Evolutionary conservation across 37 sponge, comb jelly and placozoan species (phyloP), one percentile per base, ranked within the genome.

Genomic region (Geodia barretti): DNA sequence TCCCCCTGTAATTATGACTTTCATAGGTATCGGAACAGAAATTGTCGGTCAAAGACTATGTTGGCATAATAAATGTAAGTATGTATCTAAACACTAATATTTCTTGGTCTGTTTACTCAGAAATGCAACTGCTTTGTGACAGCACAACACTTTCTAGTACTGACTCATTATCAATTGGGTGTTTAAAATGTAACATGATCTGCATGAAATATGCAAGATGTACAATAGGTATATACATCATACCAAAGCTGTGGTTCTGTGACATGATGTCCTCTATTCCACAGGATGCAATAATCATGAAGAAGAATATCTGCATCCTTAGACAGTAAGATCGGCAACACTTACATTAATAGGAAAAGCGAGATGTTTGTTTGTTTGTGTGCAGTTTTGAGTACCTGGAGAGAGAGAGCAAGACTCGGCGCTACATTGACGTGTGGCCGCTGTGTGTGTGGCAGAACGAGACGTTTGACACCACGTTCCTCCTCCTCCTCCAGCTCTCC

Each of bases 221-320:
- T n/a, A n/a, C n/a, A n/a, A n/a, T n/a, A n/a, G n/a, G n/a, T n/a
- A n/a, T n/a, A n/a, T n/a, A n/a, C n/a, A n/a, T n/a, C n/a, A n/a
- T n/a, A n/a, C n/a, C n/a, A n/a, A n/a, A n/a, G n/a, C n/a, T n/a
- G n/a, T n/a, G n/a, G n/a, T n/a, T 47, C 54, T 47, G 54, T 47
- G 54, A 47, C 14, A 47, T 47, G n/a, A n/a, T n/a, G n/a, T n/a
- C n/a, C n/a, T n/a, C n/a, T n/a, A 34, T 74, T 26, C 38, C 1
- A 67, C 41, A 94, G 85, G 99, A 98, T 90, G 94, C 91, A 20
- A 83, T 94, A 14, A 76, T 79, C 3, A 84, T 98, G 83, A 83
- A 88, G 29, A 98, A 96, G 87, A 98, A 96, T 79, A 74, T 98
- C 29, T 93, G 94, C 74, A 92, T 97, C 76, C 79, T 94, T 81